Evolutionary conservation across 2,888 invertebrate species (phyloP).

Genomic region (Cacoxenus indagator): DNA sequence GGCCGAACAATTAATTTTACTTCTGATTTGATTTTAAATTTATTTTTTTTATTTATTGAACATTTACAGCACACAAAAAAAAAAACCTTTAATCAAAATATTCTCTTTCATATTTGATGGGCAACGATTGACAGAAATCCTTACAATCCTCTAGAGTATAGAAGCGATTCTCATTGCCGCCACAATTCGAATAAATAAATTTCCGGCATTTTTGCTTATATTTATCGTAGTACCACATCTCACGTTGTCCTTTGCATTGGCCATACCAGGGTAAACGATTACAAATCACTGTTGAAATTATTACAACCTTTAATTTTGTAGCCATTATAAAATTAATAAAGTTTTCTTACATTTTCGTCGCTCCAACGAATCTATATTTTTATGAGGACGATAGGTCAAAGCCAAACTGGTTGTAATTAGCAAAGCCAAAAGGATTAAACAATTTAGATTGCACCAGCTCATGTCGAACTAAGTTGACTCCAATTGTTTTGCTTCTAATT

Average conservation of each 20-base stretch:
- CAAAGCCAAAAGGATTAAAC: neutral
- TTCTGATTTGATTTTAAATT: neutral
- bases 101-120: neutral
- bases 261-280: slow-evolving; percentile 22
- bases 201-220: slow-evolving; percentile 8
- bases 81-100: neutral
- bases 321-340: neutral
- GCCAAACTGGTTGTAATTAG: neutral
- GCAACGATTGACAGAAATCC: neutral
- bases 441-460: neutral
- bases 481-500: too few relatives aligned
- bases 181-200: slow-evolving; percentile 39
- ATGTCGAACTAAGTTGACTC: too few relatives aligned
- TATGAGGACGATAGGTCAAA: neutral
- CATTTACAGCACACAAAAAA: neutral
- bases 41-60: neutral
- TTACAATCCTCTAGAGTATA: slow-evolving; percentile 26
- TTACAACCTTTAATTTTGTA: neutral
- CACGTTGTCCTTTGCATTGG: slow-evolving; percentile 29
- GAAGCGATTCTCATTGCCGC: slow-evolving; percentile 39
- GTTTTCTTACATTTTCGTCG: neutral
- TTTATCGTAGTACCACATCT: slow-evolving; percentile 34
- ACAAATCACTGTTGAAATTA: slow-evolving; percentile 31
- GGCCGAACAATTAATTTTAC: neutral
- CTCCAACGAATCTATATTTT: neutral